Evolutionary conservation across 2,797 vertebrate species (phyloP).

Genomic region (Sebastes nivosus): DNA sequence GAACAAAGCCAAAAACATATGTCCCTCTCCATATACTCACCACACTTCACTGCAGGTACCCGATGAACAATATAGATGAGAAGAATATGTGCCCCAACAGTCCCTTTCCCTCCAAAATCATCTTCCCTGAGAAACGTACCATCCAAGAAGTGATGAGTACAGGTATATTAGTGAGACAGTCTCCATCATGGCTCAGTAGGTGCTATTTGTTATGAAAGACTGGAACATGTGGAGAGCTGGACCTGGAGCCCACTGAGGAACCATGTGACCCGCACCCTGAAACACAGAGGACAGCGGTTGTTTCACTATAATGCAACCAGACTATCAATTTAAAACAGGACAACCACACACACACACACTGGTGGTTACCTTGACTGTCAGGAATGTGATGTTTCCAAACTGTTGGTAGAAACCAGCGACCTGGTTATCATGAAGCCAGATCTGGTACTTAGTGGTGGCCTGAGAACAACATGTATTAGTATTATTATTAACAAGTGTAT

Average conservation of each 20-base stretch:
- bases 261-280: constrained; percentile 87
- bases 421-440: constrained; percentile 76
- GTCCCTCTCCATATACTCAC: not conserved
- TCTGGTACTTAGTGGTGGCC: constrained; percentile 73
- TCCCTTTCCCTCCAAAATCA: constrained; percentile 11
- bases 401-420: constrained; percentile 83
- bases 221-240: constrained; percentile 83
- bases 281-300: constrained; percentile 9
- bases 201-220: constrained; percentile 77
- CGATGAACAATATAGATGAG: not conserved
- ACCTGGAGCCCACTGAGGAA: constrained; percentile 86
- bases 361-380: constrained; percentile 81
- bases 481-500: not conserved
- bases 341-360: not conserved
- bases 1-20: not conserved
- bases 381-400: constrained; percentile 82
- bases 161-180: not conserved
- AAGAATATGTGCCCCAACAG: not conserved
- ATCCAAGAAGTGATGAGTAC: constrained; percentile 10
- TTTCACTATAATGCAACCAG: not conserved
- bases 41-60: not conserved
- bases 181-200: constrained; percentile 63
- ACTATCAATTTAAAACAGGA: not conserved
- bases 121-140: constrained; percentile 58
- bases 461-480: constrained; percentile 35